A percentile compares a stretch with the other conserved stretches of the same genome.
Conservation (phyloP, 2,888 invertebrate species). For the Hemicrepidius hirtus region DNA sequence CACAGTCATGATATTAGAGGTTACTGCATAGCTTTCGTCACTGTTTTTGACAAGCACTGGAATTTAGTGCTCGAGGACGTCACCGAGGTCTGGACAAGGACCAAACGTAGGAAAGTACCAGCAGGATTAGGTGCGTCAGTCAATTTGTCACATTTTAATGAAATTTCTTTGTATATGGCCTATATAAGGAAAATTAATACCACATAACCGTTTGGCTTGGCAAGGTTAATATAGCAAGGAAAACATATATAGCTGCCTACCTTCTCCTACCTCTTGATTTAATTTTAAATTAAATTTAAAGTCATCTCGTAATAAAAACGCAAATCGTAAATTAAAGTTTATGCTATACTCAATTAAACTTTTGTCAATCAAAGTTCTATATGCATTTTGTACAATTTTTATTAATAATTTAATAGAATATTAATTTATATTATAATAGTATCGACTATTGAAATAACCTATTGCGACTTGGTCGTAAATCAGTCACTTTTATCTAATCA, state of each 20-base stretch:
- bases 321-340: constrained; percentile 2
- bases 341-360: constrained; percentile 10
- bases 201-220: no score
- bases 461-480: constrained; percentile 6
- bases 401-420: constrained; percentile 8
- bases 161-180: background rate
- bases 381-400: constrained; percentile 4
- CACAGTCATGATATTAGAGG: constrained; percentile 84
- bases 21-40: constrained; percentile 84
- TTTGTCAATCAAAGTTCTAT: background rate
- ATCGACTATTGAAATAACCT: no score
- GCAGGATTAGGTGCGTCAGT: constrained; percentile 74
- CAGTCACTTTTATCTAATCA: constrained; percentile 6
- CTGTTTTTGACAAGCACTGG: constrained; percentile 96
- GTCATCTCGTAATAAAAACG: background rate
- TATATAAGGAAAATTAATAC: background rate
- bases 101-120: constrained; percentile 77
- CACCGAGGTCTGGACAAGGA: constrained; percentile 85
- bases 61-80: constrained; percentile 91
- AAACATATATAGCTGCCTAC: background rate
- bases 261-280: background rate
- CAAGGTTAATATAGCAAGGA: background rate
- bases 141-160: constrained; percentile 2
- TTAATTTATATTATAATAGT: constrained; percentile 1
- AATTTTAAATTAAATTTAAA: constrained; percentile 10